phyloP scores from a whole-genome alignment of 2,113 vertebrate genomes.

The Nycticryphes semicollaris region DNA sequence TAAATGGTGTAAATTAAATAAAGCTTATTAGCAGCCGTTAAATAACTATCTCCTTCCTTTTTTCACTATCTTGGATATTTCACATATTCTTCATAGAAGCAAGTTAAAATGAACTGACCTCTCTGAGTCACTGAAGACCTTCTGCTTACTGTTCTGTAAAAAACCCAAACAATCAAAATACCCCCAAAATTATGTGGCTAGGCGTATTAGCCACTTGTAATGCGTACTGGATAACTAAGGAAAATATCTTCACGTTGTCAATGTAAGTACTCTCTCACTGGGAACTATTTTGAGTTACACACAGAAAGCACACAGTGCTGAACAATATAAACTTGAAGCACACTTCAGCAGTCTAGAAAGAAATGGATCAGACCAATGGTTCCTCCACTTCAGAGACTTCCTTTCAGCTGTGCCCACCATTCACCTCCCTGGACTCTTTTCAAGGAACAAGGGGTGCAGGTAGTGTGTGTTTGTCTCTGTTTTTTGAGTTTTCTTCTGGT shows the following conservation, averaged over 20 bases:
- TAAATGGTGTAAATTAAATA: not conserved
- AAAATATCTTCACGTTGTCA: not conserved
- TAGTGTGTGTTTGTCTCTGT: not conserved
- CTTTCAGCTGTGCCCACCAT: not conserved
- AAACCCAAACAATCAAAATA: not conserved
- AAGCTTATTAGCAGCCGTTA: not conserved
- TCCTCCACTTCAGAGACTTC: not conserved
- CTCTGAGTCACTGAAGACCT: not conserved
- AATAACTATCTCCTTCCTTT: not conserved
- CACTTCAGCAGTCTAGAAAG: not conserved
- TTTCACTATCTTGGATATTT: not conserved
- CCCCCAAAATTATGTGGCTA: not conserved
- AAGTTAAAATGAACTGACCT: not conserved
- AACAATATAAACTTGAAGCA: not conserved
- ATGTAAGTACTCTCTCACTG: not conserved
- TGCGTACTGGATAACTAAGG: not conserved
- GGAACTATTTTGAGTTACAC: not conserved
- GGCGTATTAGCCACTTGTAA: not conserved
- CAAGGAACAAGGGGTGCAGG: not conserved
- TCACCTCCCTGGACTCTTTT: not conserved
- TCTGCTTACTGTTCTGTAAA: not conserved
- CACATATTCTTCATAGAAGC: not conserved
- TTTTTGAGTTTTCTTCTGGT: not conserved
- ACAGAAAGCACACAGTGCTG: not conserved
- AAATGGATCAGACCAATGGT: not conserved